Evolutionary conservation across 2,888 invertebrate genomes (phyloP).

Genomic region (Linnaemya vulpina): DNA sequence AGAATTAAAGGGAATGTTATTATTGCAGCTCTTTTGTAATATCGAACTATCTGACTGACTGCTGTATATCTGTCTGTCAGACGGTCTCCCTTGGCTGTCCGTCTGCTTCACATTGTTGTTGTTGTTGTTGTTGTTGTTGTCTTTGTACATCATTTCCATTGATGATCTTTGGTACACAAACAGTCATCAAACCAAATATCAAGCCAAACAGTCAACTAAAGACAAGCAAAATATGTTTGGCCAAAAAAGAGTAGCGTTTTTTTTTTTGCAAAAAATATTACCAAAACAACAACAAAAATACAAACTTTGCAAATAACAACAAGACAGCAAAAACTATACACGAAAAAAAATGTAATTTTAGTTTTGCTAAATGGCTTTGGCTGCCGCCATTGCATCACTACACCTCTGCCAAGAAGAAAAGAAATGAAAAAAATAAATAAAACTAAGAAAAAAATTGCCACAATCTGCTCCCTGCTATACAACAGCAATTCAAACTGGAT

Average conservation of each 20-base stretch:
- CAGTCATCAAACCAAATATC: constrained; percentile 68
- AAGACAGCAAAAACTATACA: constrained; percentile 48
- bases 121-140: constrained; percentile 21
- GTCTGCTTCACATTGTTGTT: constrained; percentile 1
- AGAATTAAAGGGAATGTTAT: constrained; percentile 57
- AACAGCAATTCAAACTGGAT: constrained; percentile 52
- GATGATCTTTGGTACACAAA: constrained; percentile 68
- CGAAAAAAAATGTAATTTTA: constrained; percentile 62
- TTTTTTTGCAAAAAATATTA: constrained; percentile 49
- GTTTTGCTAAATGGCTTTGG: constrained; percentile 73
- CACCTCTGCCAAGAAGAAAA: constrained; percentile 2
- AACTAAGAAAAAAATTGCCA: constrained; percentile 7
- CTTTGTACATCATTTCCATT: constrained; percentile 67
- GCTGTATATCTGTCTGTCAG: not conserved
- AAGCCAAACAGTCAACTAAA: constrained; percentile 44
- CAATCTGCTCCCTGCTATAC: constrained; percentile 17
- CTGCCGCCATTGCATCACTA: constrained; percentile 67
- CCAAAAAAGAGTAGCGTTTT: constrained; percentile 64
- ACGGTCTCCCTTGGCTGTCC: not conserved
- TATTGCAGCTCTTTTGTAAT: constrained; percentile 28
- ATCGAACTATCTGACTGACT: constrained; percentile 23
- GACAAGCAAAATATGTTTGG: constrained; percentile 16
- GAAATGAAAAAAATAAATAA: not conserved
- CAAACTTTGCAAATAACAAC: constrained; percentile 48
- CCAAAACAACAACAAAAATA: constrained; percentile 26